Conservation (phyloP, 2,797 vertebrate genomes). For the Alectoris magna region DNA sequence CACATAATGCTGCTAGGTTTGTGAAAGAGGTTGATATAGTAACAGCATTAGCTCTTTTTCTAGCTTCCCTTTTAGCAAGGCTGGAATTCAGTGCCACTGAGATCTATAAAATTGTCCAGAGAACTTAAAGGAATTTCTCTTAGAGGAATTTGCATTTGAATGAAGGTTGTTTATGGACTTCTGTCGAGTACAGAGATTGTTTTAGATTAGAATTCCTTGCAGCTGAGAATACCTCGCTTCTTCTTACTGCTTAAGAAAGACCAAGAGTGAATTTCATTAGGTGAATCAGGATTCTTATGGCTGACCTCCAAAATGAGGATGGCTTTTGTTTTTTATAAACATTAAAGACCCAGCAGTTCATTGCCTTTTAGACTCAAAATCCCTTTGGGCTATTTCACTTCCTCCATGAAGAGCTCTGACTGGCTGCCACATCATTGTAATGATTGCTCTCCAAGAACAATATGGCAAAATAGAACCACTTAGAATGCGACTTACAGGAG, state of each 20-base stretch:
- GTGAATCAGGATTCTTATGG: background rate
- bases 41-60: background rate
- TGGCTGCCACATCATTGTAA: background rate
- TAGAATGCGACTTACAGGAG: background rate
- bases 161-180: background rate
- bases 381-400: background rate
- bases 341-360: background rate
- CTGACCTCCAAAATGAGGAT: constrained; percentile 5
- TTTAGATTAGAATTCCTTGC: background rate
- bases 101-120: background rate
- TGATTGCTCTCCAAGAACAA: background rate
- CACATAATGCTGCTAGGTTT: background rate
- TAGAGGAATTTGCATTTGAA: background rate
- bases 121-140: background rate
- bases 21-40: background rate
- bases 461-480: background rate
- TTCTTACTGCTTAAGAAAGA: background rate
- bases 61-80: background rate
- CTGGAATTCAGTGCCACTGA: background rate
- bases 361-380: background rate
- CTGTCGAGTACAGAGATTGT: background rate
- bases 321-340: background rate
- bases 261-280: background rate
- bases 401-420: background rate
- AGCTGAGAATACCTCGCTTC: background rate